phyloP scores from a whole-genome alignment of 2,797 vertebrate species.

The Coendou prehensilis region DNA sequence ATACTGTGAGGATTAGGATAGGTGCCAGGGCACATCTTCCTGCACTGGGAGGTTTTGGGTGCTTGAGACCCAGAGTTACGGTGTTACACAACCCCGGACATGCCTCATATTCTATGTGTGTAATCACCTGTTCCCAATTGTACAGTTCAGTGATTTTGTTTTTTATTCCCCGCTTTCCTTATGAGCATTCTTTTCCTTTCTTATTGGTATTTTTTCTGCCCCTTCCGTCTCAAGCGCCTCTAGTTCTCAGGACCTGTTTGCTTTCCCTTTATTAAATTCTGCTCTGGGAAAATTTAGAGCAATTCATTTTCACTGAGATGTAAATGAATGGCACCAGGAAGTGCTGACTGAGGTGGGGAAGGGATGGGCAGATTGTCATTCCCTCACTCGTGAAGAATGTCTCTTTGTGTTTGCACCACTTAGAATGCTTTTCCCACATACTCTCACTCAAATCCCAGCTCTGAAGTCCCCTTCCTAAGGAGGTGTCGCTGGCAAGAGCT shows the following conservation, averaged over 20 bases:
- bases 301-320: not conserved
- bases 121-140: not conserved
- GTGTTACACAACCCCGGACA: not conserved
- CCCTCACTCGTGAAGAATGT: not conserved
- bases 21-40: not conserved
- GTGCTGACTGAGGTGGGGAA: not conserved
- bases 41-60: not conserved
- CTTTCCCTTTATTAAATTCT: conserved; percentile 27
- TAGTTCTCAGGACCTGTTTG: not conserved
- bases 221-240: not conserved
- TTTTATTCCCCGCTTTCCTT: not conserved
- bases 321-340: not conserved
- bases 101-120: accelerated
- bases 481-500: not conserved
- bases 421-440: not conserved
- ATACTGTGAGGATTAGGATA: not conserved
- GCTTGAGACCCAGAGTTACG: not conserved
- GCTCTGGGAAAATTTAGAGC: conserved; percentile 10
- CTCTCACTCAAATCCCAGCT: not conserved
- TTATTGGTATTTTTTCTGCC: not conserved
- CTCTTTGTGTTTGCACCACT: not conserved
- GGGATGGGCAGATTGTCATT: not conserved
- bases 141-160: not conserved
- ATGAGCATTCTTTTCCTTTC: not conserved
- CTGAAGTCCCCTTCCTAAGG: not conserved